Conservation (phyloP, 2,888 invertebrate species). For the Nemurella pictetii region DNA sequence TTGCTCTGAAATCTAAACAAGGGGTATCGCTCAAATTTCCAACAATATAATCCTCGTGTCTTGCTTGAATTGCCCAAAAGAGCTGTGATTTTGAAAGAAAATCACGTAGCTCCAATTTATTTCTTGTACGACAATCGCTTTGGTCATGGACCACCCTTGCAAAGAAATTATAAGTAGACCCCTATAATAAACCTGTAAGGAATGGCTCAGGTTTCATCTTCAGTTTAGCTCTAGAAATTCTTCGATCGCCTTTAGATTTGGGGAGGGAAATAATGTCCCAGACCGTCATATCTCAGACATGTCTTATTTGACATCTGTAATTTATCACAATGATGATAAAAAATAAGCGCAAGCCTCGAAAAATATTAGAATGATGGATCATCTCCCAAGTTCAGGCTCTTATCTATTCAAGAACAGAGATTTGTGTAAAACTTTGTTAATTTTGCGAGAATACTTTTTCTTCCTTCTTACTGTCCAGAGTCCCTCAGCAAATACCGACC, state of each 20-base stretch:
- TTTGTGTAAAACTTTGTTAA: background rate
- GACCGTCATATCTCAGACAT: conserved; percentile 3
- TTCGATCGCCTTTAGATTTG: background rate
- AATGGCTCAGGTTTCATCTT: background rate
- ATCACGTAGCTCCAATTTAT: background rate
- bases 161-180: background rate
- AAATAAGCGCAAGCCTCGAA: conserved; percentile 5
- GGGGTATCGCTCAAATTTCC: background rate
- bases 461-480: background rate
- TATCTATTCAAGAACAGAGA: conserved; percentile 1
- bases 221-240: background rate
- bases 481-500: no score
- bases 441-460: background rate
- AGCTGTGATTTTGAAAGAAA: background rate
- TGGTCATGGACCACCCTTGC: background rate
- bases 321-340: conserved; percentile 27
- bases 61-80: background rate
- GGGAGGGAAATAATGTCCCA: background rate
- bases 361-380: conserved; percentile 25
- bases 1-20: background rate
- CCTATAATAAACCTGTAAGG: background rate
- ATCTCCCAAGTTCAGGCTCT: background rate
- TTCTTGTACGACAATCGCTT: background rate
- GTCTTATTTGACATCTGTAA: conserved; percentile 25
- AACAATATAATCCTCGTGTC: background rate